Conservation (phyloP, 2,888 invertebrate genomes). For the Drosophila pegasa region DNA sequence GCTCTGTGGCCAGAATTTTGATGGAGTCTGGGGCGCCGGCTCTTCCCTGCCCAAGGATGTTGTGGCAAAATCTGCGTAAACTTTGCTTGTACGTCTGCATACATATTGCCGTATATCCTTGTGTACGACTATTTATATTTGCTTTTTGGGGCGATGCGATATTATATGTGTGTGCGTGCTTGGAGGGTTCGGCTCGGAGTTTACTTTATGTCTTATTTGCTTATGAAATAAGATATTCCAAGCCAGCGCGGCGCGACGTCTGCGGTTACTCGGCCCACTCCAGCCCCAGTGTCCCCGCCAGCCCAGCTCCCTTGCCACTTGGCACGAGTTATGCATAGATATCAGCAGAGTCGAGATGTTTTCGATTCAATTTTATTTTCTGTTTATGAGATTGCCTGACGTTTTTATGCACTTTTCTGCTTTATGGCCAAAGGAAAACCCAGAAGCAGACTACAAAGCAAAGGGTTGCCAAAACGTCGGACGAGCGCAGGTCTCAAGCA, state of each 20-base stretch:
- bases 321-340: constrained; percentile 64
- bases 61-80: constrained; percentile 78
- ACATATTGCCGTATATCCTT: constrained; percentile 9
- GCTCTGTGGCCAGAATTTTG: constrained; percentile 82
- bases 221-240: constrained; percentile 78
- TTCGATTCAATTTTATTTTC: constrained; percentile 72
- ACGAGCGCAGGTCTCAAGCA: constrained; percentile 22
- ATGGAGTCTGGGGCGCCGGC: constrained; percentile 61
- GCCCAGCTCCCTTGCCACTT: constrained; percentile 9
- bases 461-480: constrained; percentile 47
- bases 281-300: constrained; percentile 1
- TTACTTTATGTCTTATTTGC: constrained; percentile 78
- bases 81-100: constrained; percentile 50
- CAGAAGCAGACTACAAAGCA: not conserved
- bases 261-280: constrained; percentile 27
- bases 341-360: constrained; percentile 34
- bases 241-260: constrained; percentile 38
- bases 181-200: constrained; percentile 54
- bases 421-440: constrained; percentile 41
- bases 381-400: constrained; percentile 79
- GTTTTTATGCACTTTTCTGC: constrained; percentile 67
- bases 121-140: constrained; percentile 43
- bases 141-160: constrained; percentile 27
- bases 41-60: constrained; percentile 62
- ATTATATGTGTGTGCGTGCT: constrained; percentile 36